Conservation (phyloP, 2,888 invertebrate genomes). For the Sepiola atlantica region DNA sequence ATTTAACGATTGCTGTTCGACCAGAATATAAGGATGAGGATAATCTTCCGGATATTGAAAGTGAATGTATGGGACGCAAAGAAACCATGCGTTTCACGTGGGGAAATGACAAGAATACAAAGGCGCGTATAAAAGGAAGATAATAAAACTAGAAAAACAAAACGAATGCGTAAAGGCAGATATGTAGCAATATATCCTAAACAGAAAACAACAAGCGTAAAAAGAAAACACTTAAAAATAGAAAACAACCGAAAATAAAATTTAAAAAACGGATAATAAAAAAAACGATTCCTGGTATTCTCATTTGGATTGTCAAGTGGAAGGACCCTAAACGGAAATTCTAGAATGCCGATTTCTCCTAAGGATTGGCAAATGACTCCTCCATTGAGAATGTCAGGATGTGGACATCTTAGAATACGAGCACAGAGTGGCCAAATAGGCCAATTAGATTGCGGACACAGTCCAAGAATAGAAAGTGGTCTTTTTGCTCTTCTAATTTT, state of each 20-base stretch:
- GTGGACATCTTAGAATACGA: not conserved
- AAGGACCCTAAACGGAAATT: not conserved
- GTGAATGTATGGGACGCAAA: not conserved
- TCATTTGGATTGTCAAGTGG: not conserved
- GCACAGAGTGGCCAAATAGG: not conserved
- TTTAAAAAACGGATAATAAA: not conserved
- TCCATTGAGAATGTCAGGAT: not conserved
- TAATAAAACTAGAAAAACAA: no score
- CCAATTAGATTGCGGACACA: constrained; percentile 18
- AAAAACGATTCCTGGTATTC: not conserved
- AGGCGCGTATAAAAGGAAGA: no score
- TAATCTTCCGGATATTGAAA: not conserved
- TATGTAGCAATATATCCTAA: not conserved
- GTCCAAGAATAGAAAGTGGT: not conserved
- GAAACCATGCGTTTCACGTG: not conserved
- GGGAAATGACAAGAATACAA: not conserved
- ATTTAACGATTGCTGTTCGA: not conserved
- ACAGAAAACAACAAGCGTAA: no score
- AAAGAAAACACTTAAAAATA: no score
- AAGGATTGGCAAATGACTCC: not conserved
- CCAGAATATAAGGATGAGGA: not conserved
- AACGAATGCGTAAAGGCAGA: not conserved
- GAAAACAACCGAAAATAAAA: no score
- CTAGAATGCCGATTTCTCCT: not conserved
- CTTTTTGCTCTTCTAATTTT: not conserved